Evolutionary conservation across 2,888 invertebrate genomes (phyloP).

Genomic region (Magallana nippona): DNA sequence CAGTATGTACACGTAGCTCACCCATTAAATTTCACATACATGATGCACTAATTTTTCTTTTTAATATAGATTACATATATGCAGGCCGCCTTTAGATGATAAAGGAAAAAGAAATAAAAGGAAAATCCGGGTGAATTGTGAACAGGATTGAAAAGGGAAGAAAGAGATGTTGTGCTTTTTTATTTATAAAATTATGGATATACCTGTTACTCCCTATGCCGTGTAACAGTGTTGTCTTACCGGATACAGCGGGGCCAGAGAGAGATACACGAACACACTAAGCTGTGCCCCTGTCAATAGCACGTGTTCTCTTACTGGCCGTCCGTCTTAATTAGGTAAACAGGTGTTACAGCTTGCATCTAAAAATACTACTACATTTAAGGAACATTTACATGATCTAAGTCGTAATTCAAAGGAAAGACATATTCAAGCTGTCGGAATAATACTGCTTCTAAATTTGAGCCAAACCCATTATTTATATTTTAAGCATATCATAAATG

Average conservation of each 20-base stretch:
- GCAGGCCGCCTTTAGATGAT: no score
- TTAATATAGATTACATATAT: no score
- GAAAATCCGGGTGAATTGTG: no score
- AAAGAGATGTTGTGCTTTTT: no score
- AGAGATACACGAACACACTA: background rate
- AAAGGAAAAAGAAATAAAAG: no score
- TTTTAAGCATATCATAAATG: no score
- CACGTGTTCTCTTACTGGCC: background rate
- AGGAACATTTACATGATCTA: background rate
- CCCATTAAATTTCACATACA: no score
- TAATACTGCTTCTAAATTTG: background rate
- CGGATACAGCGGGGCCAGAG: background rate
- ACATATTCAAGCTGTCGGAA: background rate
- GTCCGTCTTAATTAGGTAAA: constrained; percentile 29
- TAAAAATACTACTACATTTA: background rate
- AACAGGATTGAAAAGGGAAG: no score
- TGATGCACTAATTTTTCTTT: no score
- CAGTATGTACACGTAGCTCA: no score
- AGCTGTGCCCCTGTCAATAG: constrained; percentile 5
- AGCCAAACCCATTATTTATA: no score
- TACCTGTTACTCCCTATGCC: background rate
- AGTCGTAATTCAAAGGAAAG: background rate
- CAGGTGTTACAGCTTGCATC: background rate
- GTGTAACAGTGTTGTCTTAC: background rate
- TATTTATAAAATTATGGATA: no score